Conservation (phyloP, 2,113 vertebrate genomes). For the Mustelus asterias region DNA sequence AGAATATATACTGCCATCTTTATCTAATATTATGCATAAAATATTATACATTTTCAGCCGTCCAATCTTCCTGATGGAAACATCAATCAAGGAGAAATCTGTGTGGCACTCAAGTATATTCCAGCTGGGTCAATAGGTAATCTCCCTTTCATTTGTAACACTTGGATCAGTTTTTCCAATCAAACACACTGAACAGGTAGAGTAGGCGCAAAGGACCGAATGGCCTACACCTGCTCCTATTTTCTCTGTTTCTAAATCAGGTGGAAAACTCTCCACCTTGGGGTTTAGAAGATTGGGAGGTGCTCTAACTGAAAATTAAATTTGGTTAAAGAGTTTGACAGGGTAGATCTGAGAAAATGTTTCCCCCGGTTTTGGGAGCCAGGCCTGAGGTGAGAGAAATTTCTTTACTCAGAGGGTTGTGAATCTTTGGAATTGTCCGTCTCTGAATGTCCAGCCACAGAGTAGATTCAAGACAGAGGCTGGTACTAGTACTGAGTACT, state of each 20-base stretch:
- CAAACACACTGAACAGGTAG: background rate
- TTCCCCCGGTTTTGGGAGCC: background rate
- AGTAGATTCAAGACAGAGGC: background rate
- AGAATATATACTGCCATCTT: background rate
- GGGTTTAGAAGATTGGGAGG: background rate
- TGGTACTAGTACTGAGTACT: background rate
- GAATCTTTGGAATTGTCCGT: background rate
- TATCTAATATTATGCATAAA: background rate
- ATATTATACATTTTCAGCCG: slow-evolving; percentile 37
- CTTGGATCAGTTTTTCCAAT: background rate
- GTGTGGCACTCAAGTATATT: slow-evolving; percentile 45
- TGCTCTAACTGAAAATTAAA: background rate
- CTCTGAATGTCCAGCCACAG: no score
- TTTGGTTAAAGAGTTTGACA: background rate
- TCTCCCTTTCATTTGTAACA: slow-evolving; percentile 7
- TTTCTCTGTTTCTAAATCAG: background rate
- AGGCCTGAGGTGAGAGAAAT: background rate
- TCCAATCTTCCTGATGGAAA: slow-evolving; percentile 39
- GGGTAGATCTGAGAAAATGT: background rate
- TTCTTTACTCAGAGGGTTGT: background rate
- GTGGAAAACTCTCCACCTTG: background rate
- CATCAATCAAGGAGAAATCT: slow-evolving; percentile 41
- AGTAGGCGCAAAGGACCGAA: no score
- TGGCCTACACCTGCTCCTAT: no score
- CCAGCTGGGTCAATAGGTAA: slow-evolving; percentile 42